Base-by-base conservation (phyloP, 2,888 invertebrate species). In the Sphaerolaimus hirsutus region DNA sequence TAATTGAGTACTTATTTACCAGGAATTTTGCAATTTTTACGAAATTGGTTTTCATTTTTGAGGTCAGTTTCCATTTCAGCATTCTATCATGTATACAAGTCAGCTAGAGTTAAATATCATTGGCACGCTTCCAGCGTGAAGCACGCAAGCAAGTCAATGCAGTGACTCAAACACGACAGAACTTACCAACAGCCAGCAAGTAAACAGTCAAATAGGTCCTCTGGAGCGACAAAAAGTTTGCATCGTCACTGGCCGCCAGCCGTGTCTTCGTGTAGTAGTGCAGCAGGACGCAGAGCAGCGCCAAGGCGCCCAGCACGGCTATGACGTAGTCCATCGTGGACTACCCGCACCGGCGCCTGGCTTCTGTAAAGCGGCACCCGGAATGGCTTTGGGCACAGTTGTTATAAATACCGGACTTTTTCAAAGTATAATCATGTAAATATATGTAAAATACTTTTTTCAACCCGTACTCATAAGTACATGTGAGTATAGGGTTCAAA, bases 201-300 rank as follows among this genome's bases (percentile, higher is more conserved):
- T 69, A 69, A 14, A 69, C 68, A 23, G 61, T 50, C 47, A 69
- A 54, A 53, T 69, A 69, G n/a, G 62, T 61, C 32, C 63, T 54
- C 54, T 69, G 68, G 53, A 69, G 68, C 22, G 53, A 49, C 40
- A 55, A 54, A 53, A 68, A 69, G 21, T 54, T 54, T 1, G 60
- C 56, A 57, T 66, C 66, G 27, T 51, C 56, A 45, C 53, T 50
- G 2, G 58, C 41, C n/a, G 58, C 51, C n/a, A 62, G 42, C 23
- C 59, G 58, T 5, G 58, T 56, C 40, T 62, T 50, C 4, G 66
- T 66, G 51, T 64, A 65, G 25, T 63, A 52, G 54, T 60, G 66
- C 36, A 67, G 52, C n/a, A 62, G 22, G 23, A 56, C 58, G 54
- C 67, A 68, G 7, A 64, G 40, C 17, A 48, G 43, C n/a, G 50